Evolutionary conservation across 2,888 invertebrate genomes (phyloP).

Genomic region (Glaucopsyche alexis): DNA sequence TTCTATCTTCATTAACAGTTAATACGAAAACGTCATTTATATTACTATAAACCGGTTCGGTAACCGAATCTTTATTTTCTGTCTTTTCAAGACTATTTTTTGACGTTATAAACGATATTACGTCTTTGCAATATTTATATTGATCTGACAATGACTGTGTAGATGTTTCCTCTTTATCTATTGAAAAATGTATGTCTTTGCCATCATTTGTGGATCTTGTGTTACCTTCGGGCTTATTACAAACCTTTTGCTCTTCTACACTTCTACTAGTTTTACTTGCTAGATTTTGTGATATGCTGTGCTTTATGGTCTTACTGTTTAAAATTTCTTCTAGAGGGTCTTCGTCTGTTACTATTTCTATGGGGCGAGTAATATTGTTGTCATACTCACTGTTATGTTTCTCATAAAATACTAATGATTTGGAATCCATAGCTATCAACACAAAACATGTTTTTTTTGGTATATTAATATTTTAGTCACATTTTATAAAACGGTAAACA

Average conservation of each 20-base stretch:
- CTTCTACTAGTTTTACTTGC: not conserved
- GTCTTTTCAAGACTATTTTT: not conserved
- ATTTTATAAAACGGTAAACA: not conserved
- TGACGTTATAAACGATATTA: constrained; percentile 39
- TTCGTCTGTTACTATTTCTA: not conserved
- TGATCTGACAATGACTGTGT: constrained; percentile 31
- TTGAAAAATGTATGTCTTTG: not conserved
- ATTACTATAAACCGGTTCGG: not conserved
- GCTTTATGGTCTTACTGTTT: not conserved
- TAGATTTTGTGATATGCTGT: not conserved
- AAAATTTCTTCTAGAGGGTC: not conserved
- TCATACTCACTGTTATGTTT: not conserved
- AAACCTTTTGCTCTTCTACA: not conserved
- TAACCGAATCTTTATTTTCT: not conserved
- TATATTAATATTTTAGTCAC: not conserved
- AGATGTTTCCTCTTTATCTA: not conserved
- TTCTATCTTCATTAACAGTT: not conserved
- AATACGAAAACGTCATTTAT: not conserved
- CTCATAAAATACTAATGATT: not conserved
- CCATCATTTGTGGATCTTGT: not conserved
- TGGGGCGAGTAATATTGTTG: not conserved
- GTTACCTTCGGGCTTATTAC: not conserved
- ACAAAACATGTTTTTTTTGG: not conserved
- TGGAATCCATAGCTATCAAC: not conserved
- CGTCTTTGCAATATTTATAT: constrained; percentile 52